These are phyloP conservation scores for Orthosia gracilis DNA, from an alignment of 2,888 invertebrate genomes.

Conservation along the genomic window DNA sequence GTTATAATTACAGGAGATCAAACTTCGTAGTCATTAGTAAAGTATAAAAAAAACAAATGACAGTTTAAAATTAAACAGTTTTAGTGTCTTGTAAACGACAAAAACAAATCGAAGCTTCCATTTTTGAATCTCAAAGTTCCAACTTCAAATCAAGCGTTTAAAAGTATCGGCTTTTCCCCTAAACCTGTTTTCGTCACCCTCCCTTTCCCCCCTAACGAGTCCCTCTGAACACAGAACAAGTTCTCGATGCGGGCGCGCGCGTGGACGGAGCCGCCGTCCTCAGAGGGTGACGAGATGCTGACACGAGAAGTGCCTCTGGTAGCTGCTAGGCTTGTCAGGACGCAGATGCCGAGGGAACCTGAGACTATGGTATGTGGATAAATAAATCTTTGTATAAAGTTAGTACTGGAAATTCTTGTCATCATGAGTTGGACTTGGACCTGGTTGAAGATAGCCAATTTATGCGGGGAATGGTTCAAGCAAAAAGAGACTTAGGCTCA, in stretches of 20 bases:
- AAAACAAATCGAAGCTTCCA: background rate
- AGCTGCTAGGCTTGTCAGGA: constrained; percentile 78
- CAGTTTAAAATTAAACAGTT: too few species aligned
- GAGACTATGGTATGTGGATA: constrained; percentile 77
- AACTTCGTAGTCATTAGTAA: background rate
- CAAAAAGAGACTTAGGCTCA: too few species aligned
- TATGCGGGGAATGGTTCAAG: too few species aligned
- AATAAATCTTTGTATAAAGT: too few species aligned
- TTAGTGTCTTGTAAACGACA: background rate
- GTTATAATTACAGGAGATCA: background rate
- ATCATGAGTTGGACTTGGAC: too few species aligned
- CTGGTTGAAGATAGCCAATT: too few species aligned
- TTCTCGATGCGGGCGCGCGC: constrained; percentile 96
- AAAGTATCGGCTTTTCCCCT: constrained; percentile 45
- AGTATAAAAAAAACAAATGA: background rate
- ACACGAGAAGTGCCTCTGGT: constrained; percentile 78
- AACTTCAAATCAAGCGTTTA: constrained; percentile 35
- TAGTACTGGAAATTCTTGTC: too few species aligned
- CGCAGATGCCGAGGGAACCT: constrained; percentile 77
- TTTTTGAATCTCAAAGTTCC: background rate
- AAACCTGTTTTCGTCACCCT: constrained; percentile 27
- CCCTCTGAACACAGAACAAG: constrained; percentile 92
- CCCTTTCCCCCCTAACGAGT: constrained; percentile 47
- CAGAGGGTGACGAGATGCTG: constrained; percentile 76
- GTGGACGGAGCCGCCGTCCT: constrained; percentile 93